These are phyloP conservation scores for Scopus umbretta DNA, from an alignment of 2,113 vertebrate species.

Conservation along the genomic window DNA sequence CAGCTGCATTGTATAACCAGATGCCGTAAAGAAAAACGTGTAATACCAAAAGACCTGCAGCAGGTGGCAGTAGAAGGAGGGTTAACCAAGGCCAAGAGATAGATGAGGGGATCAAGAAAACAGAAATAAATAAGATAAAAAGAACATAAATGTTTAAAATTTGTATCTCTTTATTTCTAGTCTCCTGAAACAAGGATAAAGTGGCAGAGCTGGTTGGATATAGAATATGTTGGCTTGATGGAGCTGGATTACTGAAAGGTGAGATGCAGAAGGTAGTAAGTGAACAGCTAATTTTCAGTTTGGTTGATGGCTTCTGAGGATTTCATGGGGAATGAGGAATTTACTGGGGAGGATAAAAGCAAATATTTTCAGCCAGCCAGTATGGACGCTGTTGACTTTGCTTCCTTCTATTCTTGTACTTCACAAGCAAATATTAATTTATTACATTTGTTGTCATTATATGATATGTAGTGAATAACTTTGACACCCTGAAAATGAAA, in stretches of 20 bases:
- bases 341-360: background rate
- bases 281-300: background rate
- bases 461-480: background rate
- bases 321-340: background rate
- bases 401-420: background rate
- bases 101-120: background rate
- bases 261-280: background rate
- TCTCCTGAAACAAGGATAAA: background rate
- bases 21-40: background rate
- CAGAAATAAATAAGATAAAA: background rate
- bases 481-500: background rate
- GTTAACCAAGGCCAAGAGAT: background rate
- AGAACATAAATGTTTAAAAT: rapidly evolving
- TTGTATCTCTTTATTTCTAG: background rate
- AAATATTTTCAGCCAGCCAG: background rate
- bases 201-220: background rate
- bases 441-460: background rate
- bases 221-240: background rate
- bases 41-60: background rate
- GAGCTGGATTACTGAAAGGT: background rate
- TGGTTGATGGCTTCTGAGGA: background rate
- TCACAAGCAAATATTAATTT: background rate
- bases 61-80: slow-evolving; percentile 25
- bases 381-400: background rate
- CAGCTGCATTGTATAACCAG: background rate